These are phyloP conservation scores for Bufotes viridis DNA, from an alignment of 2,797 vertebrate genomes.

Conservation along the genomic window DNA sequence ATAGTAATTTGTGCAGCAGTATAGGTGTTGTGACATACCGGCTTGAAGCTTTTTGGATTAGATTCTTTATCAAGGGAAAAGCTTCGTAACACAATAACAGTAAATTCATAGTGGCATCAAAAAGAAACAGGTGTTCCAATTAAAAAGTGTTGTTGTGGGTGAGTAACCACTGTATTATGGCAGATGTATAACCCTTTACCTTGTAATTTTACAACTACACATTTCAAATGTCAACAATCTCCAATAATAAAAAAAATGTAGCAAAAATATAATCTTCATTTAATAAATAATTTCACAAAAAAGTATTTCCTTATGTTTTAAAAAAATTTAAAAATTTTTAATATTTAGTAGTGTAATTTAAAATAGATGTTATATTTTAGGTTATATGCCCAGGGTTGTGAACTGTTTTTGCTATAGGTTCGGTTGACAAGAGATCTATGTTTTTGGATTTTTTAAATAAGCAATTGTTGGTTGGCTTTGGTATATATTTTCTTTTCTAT, in stretches of 20 bases:
- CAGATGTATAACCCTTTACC: neutral
- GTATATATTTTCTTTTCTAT: no score
- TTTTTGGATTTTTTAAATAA: neutral
- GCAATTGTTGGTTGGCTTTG: no score
- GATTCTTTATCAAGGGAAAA: neutral
- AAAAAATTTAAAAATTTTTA: neutral
- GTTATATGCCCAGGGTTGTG: neutral
- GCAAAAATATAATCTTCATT: neutral
- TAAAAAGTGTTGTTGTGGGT: neutral
- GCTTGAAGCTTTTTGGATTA: neutral
- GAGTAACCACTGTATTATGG: neutral
- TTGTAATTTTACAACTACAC: neutral
- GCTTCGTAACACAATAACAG: slow-evolving; percentile 6
- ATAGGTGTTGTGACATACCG: slow-evolving; percentile 12
- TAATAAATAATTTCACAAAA: neutral
- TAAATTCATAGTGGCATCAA: neutral
- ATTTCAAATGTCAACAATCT: neutral
- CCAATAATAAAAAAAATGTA: neutral
- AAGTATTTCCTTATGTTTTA: neutral
- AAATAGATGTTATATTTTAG: neutral
- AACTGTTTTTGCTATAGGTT: neutral
- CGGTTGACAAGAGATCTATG: neutral
- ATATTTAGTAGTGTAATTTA: neutral
- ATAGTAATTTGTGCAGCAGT: neutral
- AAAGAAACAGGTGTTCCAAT: slow-evolving; percentile 35